Percentiles rank a stretch among this genome's conserved stretches.
Conservation (phyloP, 2,888 invertebrate genomes). For the Colostygia pectinataria region DNA sequence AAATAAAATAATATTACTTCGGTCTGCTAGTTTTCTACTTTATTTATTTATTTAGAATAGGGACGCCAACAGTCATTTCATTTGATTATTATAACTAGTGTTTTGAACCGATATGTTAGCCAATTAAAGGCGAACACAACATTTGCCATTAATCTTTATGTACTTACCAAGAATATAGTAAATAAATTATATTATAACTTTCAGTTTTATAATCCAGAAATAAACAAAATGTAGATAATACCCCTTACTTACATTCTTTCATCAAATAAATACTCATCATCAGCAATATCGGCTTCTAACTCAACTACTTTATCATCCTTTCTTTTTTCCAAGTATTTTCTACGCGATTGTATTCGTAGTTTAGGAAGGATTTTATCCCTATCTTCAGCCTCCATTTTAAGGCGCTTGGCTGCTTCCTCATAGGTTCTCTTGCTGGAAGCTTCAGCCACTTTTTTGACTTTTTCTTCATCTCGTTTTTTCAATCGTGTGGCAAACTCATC, state of each 20-base stretch:
- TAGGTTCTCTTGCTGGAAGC: conserved; percentile 86
- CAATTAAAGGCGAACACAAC: too few relatives aligned
- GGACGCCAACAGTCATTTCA: too few relatives aligned
- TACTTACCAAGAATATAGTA: too few relatives aligned
- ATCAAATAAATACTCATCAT: conserved; percentile 97
- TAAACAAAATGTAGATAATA: too few relatives aligned
- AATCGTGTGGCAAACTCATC: conserved; percentile 97
- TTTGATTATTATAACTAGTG: too few relatives aligned
- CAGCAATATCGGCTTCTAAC: conserved; percentile 95
- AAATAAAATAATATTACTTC: too few relatives aligned
- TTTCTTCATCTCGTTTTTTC: conserved; percentile 93
- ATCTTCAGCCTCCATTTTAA: conserved; percentile 94
- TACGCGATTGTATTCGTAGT: conserved; percentile 93
- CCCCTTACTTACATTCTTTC: conserved; percentile 90
- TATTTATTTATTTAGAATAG: too few relatives aligned
- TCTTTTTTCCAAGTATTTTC: conserved; percentile 97
- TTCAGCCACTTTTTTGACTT: conserved; percentile 90
- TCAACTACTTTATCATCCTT: conserved; percentile 98
- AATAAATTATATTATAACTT: too few relatives aligned
- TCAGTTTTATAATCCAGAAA: too few relatives aligned
- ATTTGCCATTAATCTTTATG: too few relatives aligned
- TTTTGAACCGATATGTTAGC: too few relatives aligned
- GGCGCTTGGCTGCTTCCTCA: conserved; percentile 94
- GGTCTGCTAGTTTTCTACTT: too few relatives aligned
- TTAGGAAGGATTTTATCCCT: conserved; percentile 93